Evolutionary conservation across 2,797 vertebrate species (phyloP).

Genomic region (Microctenopoma stevenorrisi): DNA sequence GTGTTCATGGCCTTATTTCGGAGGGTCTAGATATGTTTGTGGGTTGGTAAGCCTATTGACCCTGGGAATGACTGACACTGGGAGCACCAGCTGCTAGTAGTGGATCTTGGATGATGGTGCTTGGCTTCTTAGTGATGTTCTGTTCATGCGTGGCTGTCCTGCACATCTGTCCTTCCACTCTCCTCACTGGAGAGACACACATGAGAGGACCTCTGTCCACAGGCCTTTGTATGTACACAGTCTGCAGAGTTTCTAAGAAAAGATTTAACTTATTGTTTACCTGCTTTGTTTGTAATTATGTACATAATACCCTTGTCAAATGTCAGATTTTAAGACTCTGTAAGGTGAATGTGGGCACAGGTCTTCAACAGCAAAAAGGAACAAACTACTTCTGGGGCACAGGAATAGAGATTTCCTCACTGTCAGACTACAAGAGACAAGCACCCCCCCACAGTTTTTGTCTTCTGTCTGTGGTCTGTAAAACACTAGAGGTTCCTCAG

Average conservation of each 20-base stretch:
- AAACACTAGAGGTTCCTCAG: conserved; percentile 72
- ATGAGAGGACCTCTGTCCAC: conserved; percentile 39
- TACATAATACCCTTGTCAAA: conserved; percentile 71
- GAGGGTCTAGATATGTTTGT: conserved; percentile 37
- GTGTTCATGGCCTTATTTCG: conserved; percentile 36
- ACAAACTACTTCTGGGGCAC: conserved; percentile 44
- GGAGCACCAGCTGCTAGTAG: conserved; percentile 83
- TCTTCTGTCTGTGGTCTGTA: conserved; percentile 38
- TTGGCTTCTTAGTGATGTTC: conserved; percentile 44
- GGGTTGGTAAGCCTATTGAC: conserved; percentile 23
- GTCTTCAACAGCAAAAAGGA: conserved; percentile 52
- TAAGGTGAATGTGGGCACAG: conserved; percentile 55
- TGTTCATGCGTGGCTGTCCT: conserved; percentile 32
- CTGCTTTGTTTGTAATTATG: conserved; percentile 78
- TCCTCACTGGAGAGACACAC: conserved; percentile 48
- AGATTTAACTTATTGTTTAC: conserved; percentile 84
- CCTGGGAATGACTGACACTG: conserved; percentile 55
- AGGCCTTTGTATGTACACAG: conserved; percentile 62
- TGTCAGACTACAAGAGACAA: conserved; percentile 38
- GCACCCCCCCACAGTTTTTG: background rate
- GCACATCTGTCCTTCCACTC: conserved; percentile 39
- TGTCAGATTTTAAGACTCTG: conserved; percentile 57
- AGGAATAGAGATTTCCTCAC: conserved; percentile 43
- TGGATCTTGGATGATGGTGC: conserved; percentile 72
- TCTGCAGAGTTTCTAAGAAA: conserved; percentile 76